A percentile compares a stretch with the other conserved stretches of the same genome.
phyloP scores from a whole-genome alignment of 1,140 invertebrate genomes.

The Holcopasites calliopsidis region DNA sequence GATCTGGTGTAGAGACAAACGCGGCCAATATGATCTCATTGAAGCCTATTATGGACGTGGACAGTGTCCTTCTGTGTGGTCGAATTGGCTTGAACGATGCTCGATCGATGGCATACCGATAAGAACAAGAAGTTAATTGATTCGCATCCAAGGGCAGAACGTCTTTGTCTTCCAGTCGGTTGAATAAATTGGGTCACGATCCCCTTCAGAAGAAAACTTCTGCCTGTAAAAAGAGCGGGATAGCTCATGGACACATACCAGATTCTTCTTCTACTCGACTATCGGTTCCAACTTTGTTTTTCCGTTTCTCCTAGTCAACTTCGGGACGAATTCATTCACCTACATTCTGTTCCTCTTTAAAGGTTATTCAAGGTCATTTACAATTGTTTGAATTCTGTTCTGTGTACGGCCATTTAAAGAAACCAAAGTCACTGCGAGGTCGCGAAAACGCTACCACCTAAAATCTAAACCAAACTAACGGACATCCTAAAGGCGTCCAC shows the following conservation, averaged over 20 bases:
- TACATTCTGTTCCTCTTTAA: too few relatives aligned
- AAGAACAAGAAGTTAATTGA: conserved; percentile 42
- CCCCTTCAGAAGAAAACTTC: conserved; percentile 31
- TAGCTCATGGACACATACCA: background rate
- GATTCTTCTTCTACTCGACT: background rate
- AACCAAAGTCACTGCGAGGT: too few relatives aligned
- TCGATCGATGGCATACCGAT: conserved; percentile 17
- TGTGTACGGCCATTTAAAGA: too few relatives aligned
- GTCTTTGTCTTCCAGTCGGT: background rate
- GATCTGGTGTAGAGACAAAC: conserved; percentile 1
- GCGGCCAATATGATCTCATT: conserved; percentile 30
- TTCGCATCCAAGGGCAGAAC: conserved; percentile 25
- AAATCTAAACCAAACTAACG: too few relatives aligned
- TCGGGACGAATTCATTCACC: too few relatives aligned
- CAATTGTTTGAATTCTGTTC: too few relatives aligned
- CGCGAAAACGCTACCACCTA: too few relatives aligned
- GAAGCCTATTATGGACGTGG: conserved; percentile 27
- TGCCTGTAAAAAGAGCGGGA: background rate
- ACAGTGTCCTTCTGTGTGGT: background rate
- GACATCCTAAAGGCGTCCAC: too few relatives aligned
- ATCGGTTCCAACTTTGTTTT: background rate
- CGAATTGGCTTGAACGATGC: conserved; percentile 23
- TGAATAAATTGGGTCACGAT: conserved; percentile 49
- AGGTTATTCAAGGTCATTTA: too few relatives aligned
- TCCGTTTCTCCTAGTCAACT: too few relatives aligned